phyloP scores from a whole-genome alignment of 2,888 invertebrate genomes.

The Cataglyphis cursor region DNA sequence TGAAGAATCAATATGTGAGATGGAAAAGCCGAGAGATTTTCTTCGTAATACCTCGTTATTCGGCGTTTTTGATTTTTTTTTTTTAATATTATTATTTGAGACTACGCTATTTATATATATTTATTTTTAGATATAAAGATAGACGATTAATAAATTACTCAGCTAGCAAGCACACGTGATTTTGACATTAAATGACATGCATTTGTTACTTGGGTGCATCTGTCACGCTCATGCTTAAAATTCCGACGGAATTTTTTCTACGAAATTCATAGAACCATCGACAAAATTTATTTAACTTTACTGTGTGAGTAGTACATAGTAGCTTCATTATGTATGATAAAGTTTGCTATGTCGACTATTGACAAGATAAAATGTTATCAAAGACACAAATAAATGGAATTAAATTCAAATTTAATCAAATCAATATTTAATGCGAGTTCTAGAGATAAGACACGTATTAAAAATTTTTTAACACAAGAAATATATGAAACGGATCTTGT shows the following conservation, averaged over 20 bases:
- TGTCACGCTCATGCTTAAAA: neutral
- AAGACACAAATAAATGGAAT: neutral
- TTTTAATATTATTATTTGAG: neutral
- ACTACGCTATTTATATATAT: neutral
- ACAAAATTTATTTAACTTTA: neutral
- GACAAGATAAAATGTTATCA: neutral
- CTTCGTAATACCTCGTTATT: neutral
- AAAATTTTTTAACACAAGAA: neutral
- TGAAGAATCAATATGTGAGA: neutral
- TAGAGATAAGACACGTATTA: neutral
- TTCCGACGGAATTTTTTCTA: neutral
- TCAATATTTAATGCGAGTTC: neutral
- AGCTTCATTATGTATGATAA: neutral
- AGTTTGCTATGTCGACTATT: neutral
- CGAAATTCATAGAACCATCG: neutral
- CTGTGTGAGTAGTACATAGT: neutral
- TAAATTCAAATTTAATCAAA: slow-evolving; percentile 15
- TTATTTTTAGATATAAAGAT: slow-evolving; percentile 10
- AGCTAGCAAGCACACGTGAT: too few species aligned
- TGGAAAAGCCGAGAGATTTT: neutral
- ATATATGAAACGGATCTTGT: neutral
- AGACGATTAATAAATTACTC: neutral
- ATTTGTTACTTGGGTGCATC: neutral
- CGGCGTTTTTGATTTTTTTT: neutral
- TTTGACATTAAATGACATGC: too few species aligned